A percentile compares a stretch with the other conserved stretches of the same genome.
These are phyloP conservation scores for Orchesellides sinensis DNA, from an alignment of 2,888 invertebrate genomes.

Conservation along the genomic window DNA sequence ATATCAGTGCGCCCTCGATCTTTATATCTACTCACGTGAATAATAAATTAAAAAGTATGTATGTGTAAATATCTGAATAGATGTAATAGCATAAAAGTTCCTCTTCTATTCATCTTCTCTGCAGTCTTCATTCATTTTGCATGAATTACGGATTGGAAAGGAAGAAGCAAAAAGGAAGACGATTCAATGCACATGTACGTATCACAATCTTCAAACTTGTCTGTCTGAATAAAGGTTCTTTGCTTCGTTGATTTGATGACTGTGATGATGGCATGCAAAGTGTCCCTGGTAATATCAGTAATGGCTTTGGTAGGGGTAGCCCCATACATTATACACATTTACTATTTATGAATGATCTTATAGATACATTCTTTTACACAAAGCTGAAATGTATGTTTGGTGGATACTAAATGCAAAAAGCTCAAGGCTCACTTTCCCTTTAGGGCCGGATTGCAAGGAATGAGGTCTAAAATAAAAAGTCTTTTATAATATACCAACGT, in stretches of 20 bases:
- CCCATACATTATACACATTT: too few relatives aligned
- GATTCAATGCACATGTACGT: neutral
- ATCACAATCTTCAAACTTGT: neutral
- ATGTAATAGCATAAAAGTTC: too few relatives aligned
- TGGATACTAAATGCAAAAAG: slow-evolving; percentile 1
- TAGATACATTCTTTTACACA: too few relatives aligned
- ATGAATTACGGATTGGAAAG: slow-evolving; percentile 20
- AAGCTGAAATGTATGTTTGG: slow-evolving; percentile 17
- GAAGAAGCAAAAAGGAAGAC: neutral
- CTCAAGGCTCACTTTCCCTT: slow-evolving; percentile 61
- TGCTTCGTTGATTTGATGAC: neutral
- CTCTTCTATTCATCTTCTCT: too few relatives aligned
- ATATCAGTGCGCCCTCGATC: too few relatives aligned
- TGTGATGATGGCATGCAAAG: neutral
- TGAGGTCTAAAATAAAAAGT: slow-evolving; percentile 49
- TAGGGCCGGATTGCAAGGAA: slow-evolving; percentile 34
- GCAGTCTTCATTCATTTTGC: slow-evolving; percentile 36
- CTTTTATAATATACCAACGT: too few relatives aligned
- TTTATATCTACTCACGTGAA: too few relatives aligned
- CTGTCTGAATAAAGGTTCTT: neutral
- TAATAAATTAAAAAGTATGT: too few relatives aligned
- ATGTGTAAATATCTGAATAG: too few relatives aligned
- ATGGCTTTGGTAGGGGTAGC: too few relatives aligned
- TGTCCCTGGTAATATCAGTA: too few relatives aligned
- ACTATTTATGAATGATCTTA: too few relatives aligned